phyloP scores from a whole-genome alignment of 35 echinoderm and acorn worm genomes.

The Apostichopus californicus region DNA sequence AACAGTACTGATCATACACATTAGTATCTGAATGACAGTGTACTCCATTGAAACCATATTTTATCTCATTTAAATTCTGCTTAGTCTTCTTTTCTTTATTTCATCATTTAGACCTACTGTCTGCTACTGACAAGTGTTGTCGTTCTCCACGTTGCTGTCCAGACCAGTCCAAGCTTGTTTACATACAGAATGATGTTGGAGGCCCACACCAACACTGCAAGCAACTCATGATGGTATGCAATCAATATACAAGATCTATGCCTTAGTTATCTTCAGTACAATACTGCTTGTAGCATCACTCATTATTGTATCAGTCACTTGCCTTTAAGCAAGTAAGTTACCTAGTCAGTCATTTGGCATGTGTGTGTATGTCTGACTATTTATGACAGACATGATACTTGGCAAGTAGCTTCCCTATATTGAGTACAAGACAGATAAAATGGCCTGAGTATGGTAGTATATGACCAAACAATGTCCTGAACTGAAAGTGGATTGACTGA shows the following conservation, averaged over 20 bases:
- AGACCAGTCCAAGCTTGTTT: slow-evolving; percentile 63
- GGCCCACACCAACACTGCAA: slow-evolving; percentile 73
- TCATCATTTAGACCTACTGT: not conserved
- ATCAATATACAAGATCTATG: not conserved
- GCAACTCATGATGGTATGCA: slow-evolving; percentile 70
- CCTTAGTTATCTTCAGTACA: not conserved
- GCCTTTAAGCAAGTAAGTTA: not conserved
- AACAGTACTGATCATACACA: too few relatives aligned
- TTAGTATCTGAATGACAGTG: too few relatives aligned
- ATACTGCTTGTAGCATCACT: not conserved
- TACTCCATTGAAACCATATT: too few relatives aligned
- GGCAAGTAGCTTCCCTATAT: too few relatives aligned
- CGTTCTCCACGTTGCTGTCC: slow-evolving; percentile 59
- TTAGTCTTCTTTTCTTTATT: not conserved
- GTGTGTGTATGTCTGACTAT: too few relatives aligned
- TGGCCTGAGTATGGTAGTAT: not conserved
- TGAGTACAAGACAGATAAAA: not conserved
- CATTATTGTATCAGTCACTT: not conserved
- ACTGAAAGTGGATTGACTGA: not conserved
- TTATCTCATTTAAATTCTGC: too few relatives aligned
- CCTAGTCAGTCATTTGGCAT: too few relatives aligned
- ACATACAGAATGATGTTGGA: slow-evolving; percentile 59
- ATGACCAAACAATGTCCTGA: not conserved
- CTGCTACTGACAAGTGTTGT: slow-evolving; percentile 45
- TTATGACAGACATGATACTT: too few relatives aligned